phyloP scores from a whole-genome alignment of 2,888 invertebrate genomes.

The Thysanoteuthis rhombus region DNA sequence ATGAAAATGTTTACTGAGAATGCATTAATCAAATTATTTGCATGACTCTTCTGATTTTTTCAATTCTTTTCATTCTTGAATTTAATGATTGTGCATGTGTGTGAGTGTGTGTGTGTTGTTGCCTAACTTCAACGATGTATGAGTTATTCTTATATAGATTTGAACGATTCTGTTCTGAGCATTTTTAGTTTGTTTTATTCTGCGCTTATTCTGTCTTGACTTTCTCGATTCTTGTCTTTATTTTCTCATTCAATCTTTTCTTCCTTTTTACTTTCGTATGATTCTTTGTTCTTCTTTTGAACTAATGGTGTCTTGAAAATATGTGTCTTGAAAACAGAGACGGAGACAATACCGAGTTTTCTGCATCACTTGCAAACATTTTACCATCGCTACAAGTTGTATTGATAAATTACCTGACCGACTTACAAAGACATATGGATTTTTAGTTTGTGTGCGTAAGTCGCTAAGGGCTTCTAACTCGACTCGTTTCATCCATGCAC shows the following conservation, averaged over 20 bases:
- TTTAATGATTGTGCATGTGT: neutral
- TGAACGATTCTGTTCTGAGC: too few relatives aligned
- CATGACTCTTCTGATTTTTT: too few relatives aligned
- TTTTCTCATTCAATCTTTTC: too few relatives aligned
- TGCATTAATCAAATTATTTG: too few relatives aligned
- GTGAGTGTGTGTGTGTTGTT: neutral
- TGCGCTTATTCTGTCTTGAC: too few relatives aligned
- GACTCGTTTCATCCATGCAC: neutral
- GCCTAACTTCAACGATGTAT: neutral
- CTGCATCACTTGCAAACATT: too few relatives aligned
- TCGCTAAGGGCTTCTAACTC: neutral
- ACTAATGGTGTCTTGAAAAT: neutral
- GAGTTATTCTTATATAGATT: neutral
- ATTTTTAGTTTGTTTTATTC: too few relatives aligned
- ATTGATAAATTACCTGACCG: neutral
- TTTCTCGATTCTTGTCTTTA: too few relatives aligned
- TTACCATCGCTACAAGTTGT: neutral
- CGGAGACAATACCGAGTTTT: neutral
- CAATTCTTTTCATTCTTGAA: too few relatives aligned
- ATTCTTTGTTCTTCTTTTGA: neutral
- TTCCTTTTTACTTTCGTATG: neutral
- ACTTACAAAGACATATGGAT: neutral
- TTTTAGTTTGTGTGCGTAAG: neutral
- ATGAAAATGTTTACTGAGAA: too few relatives aligned
- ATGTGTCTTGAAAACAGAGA: neutral